Base-by-base conservation (phyloP, 2,113 vertebrate genomes). In the Chaetodon trifascialis region DNA sequence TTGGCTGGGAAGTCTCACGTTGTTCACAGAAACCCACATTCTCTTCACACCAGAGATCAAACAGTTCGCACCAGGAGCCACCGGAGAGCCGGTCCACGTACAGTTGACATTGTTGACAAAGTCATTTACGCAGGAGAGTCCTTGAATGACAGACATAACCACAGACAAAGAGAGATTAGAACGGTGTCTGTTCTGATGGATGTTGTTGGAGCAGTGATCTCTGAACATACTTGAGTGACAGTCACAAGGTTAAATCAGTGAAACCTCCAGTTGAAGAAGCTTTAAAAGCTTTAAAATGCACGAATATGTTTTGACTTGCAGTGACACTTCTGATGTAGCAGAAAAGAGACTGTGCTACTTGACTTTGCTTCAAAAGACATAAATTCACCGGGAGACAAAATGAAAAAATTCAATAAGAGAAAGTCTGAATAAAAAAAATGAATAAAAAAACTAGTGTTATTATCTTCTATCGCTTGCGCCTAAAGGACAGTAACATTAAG, bases 81-180 rank as follows among this genome's bases (percentile, higher is more conserved):
- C 0, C 0, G 11, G 4, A 5, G 79, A 59, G 60, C 79, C 11
- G 73, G 49, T 82, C 92, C 93, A 93, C 0, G 55, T 74, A 17
- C 94, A 95, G 83, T 63, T 94, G 82, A 95, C 58, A 2, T 82
- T 93, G 1, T 19, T 86, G 69, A 92, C 16, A 10, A 80, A 86
- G 85, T 95, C 93, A 25, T 92, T 95, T 2, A 93, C 75, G 34
- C 94, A 93, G 21, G 64, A 59, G 14, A 94, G 87, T 36, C 85
- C 93, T 94, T 72, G 42, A 78, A 42, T 6, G 3, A 16, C 12
- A 40, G 66, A 86, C 65, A 65, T 0, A 70, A 76, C 38, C 81
- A 15, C 2, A 64, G 14, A 77, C 3, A 58, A 21, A 49, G 7
- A 55, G 42, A 60, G 14, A 59, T 74, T 10, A 63, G 60, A 12